These are phyloP conservation scores for Spodoptera exigua DNA, from an alignment of 2,888 invertebrate species.

Conservation along the genomic window DNA sequence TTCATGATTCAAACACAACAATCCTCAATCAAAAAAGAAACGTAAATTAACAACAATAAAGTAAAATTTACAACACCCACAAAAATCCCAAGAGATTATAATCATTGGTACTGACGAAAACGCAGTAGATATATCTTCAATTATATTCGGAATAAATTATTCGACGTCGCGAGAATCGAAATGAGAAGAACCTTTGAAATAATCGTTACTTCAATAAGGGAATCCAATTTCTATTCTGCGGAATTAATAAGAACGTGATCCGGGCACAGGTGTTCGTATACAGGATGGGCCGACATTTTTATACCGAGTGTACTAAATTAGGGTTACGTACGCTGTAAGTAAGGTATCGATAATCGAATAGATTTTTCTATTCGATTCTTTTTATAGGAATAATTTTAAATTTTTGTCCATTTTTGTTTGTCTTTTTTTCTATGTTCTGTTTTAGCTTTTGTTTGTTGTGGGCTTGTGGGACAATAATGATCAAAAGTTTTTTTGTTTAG, in stretches of 20 bases:
- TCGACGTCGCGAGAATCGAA: constrained; percentile 69
- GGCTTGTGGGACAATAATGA: no score
- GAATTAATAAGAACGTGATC: constrained; percentile 77
- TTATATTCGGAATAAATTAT: constrained; percentile 81
- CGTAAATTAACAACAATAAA: neutral
- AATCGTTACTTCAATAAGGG: constrained; percentile 81
- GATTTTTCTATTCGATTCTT: neutral
- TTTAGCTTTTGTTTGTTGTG: no score
- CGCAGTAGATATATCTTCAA: constrained; percentile 66
- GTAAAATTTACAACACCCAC: constrained; percentile 1
- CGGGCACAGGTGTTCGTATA: constrained; percentile 65
- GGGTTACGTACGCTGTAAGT: constrained; percentile 1
- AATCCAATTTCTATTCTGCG: constrained; percentile 77
- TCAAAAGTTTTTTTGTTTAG: no score
- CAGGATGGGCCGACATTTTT: constrained; percentile 48
- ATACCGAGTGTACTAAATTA: constrained; percentile 12
- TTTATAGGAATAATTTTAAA: neutral
- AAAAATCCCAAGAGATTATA: constrained; percentile 35
- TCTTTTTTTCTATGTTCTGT: no score
- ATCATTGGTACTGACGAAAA: constrained; percentile 44
- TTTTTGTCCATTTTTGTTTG: neutral
- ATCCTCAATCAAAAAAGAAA: no score
- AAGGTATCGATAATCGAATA: constrained; percentile 7
- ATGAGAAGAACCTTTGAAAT: constrained; percentile 69
- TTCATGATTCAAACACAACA: no score